Percentiles rank a stretch among this genome's conserved stretches.
Evolutionary conservation across 2,797 vertebrate species (phyloP).

Genomic region (Spea hammondii): DNA sequence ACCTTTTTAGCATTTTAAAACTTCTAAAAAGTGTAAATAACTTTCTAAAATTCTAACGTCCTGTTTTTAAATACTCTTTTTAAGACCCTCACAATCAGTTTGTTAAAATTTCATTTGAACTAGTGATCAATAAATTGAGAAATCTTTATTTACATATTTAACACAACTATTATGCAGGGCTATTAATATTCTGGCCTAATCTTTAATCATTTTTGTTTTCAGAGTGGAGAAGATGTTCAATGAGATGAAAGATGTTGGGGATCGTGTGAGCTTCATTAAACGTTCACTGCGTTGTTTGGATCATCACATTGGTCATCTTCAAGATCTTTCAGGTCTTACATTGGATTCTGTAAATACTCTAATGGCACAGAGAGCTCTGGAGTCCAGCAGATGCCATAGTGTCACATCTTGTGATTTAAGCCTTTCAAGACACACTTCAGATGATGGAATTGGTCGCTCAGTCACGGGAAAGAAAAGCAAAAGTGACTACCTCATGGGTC

Average conservation of each 20-base stretch:
- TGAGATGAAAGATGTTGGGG: constrained; percentile 78
- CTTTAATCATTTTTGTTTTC: constrained; percentile 28
- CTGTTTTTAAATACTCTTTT: no score
- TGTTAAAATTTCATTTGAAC: no score
- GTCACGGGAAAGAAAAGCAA: constrained; percentile 69
- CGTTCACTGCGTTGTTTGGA: constrained; percentile 78
- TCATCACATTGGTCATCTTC: constrained; percentile 81
- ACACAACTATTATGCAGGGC: no score
- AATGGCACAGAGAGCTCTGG: constrained; percentile 76
- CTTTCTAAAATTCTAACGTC: no score
- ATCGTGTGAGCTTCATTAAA: constrained; percentile 80
- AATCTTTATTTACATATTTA: no score
- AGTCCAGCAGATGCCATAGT: constrained; percentile 80
- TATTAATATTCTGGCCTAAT: not conserved
- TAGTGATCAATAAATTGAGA: no score
- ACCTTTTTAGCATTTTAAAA: no score
- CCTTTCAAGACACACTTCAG: constrained; percentile 72
- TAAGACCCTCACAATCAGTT: no score
- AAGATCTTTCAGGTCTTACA: constrained; percentile 79
- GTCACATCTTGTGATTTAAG: constrained; percentile 80
- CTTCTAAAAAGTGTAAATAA: no score
- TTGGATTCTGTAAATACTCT: constrained; percentile 81
- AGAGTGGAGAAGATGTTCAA: constrained; percentile 80
- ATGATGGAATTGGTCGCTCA: constrained; percentile 68
- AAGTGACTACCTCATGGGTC: constrained; percentile 66